Base-by-base conservation (phyloP, 1,140 invertebrate species). In the Papilio xuthus region DNA sequence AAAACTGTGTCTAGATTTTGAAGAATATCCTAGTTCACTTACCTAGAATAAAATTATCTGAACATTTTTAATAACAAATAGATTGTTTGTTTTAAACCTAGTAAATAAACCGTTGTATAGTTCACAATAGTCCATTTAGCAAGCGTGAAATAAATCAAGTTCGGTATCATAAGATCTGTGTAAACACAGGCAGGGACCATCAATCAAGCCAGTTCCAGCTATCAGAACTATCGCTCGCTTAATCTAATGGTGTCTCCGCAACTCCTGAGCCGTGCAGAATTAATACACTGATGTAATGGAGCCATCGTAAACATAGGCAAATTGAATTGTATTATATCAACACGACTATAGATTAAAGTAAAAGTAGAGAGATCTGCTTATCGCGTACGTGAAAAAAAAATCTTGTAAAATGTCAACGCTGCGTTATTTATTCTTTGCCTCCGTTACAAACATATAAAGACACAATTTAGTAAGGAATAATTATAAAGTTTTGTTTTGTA, bases 201-300 rank as follows among this genome's bases (percentile, higher is more conserved):
- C 74, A 63, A 76, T 76, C 74, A 76, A 76, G 47, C 50, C 56
- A 63, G 74, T 76, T 76, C 42, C 37, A 47, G n/a, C 74, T 60
- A 76, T 76, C 74, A n/a, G 60, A 47, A 15, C 74, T 60, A 76
- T 76, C 74, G 28, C 56, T 53, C 15, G 74, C 53, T 76, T 53
- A 63, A 76, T 76, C 53, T 76, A 76, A 76, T 76, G 50, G 73
- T 20, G 74, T 76, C 74, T 76, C 53, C 32, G 53, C 53, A 76
- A 76, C 74, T 76, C 74, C 74, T 76, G 73, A 56, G 53, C 47
- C 73, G 47, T 56, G 73, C 50, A 18, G 47, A 75, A 75, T 75
- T 75, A 76, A 76, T 41, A 76, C 26, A 60, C 74, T 63, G 50
- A 76, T 56, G 50, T 60, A 63, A 76, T 60, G 37, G 32, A 60